Base-by-base conservation (phyloP, 2,113 vertebrate species). In the Entomyzon cyanotis region DNA sequence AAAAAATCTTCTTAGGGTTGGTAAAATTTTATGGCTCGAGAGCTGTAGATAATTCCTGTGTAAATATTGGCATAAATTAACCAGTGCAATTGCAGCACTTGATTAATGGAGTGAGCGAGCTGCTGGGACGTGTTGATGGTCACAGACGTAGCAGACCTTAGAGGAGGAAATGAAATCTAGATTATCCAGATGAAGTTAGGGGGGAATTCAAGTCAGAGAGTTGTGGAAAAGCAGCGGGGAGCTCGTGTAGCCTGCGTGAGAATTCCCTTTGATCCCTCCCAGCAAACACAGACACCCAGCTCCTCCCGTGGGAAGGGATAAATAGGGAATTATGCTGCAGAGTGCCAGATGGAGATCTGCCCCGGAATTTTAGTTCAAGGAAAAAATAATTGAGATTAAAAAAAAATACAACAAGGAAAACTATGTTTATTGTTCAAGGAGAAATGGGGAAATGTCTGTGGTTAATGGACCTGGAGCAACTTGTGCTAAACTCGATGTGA, bases 51-150 rank as follows among this genome's bases (percentile, higher is more conserved):
- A 91, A 82, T 87, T 71, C 60, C 62, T 64, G 44, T 60, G 41
- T 87, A 94, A 97, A 93, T 93, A 94, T 68, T 93, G 67, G 58
- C 64, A 78, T 94, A 75, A 95, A 89, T 93, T 89, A 94, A 89
- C 50, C 49, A 50, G 49, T 19, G 41, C 47, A 73, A 35, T 90
- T 87, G 89, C 56, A 85, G 42, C 68, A 21, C 80, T 93, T 93
- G 94, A 93, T 93, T 95, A 92, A 92, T 81, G 83, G 59, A 90
- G 74, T 41, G 78, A 90, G 39, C 19, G 76, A 93, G 63, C 63
- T 77, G 5, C 68, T 55, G 75, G 56, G 89, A 89, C 83, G 67
- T 85, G 31, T 69, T 84, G 76, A 60, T 58, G 67, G 70, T 95
- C 16, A 9, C 75, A 80, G 82, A 77, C 79, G 74, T 64, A 82